phyloP scores from a whole-genome alignment of 64 coral and sea anemone genomes.

The Dendrophyllia cribrosa region DNA sequence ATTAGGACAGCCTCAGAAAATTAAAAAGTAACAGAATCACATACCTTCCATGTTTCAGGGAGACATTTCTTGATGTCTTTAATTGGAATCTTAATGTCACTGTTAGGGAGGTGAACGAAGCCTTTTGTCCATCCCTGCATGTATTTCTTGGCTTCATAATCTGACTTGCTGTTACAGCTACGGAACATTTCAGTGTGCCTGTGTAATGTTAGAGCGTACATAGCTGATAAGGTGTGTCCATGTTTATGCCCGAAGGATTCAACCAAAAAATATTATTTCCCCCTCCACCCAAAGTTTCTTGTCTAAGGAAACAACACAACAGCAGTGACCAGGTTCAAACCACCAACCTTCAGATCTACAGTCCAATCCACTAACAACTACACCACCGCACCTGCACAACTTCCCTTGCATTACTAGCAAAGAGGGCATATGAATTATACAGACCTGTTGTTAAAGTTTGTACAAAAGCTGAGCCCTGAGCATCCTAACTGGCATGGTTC shows the following conservation, averaged over 20 bases:
- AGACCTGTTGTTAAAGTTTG: constrained; percentile 91
- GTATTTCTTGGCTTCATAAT: constrained; percentile 77
- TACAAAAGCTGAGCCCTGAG: constrained; percentile 83
- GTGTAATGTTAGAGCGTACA: not conserved
- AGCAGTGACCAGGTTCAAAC: no score
- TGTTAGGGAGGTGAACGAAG: constrained; percentile 68
- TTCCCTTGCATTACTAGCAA: no score
- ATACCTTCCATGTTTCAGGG: constrained; percentile 92
- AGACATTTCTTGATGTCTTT: constrained; percentile 87
- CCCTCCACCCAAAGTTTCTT: no score
- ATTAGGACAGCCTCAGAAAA: no score
- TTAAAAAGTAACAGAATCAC: not conserved
- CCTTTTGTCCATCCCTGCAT: constrained; percentile 89
- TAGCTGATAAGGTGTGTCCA: no score
- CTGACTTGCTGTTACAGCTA: constrained; percentile 80
- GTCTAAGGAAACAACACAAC: no score
- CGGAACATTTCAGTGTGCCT: constrained; percentile 92
- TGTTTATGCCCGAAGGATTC: not conserved
- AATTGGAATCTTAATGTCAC: constrained; percentile 62
- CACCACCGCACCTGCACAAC: no score
- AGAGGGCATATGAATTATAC: not conserved
- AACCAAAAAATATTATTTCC: no score
- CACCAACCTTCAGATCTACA: no score
- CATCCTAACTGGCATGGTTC: constrained; percentile 91
- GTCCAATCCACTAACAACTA: no score